phyloP scores from a whole-genome alignment of 2,113 vertebrate genomes.

The Paraplagusia blochii region DNA sequence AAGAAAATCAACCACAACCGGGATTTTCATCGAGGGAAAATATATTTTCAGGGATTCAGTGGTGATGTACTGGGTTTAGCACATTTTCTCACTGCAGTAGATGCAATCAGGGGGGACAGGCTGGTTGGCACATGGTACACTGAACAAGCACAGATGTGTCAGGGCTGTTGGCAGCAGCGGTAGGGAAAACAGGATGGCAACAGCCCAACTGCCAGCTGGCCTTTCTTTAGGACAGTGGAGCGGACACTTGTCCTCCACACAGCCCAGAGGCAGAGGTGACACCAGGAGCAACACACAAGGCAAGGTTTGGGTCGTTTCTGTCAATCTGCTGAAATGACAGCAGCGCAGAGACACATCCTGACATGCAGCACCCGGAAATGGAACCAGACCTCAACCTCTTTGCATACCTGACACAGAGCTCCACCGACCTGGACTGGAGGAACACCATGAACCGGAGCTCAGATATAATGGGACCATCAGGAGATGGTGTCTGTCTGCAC shows the following conservation, averaged over 20 bases:
- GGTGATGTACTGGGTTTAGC: too few relatives aligned
- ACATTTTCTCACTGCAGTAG: constrained; percentile 48
- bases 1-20: too few relatives aligned
- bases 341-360: background rate
- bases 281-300: constrained; percentile 13
- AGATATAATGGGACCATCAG: constrained; percentile 25
- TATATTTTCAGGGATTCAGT: too few relatives aligned
- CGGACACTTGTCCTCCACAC: constrained; percentile 51
- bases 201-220: constrained; percentile 48
- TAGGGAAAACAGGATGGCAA: constrained; percentile 30
- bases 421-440: constrained; percentile 6
- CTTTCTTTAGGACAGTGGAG: constrained; percentile 42
- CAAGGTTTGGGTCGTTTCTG: constrained; percentile 2
- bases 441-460: constrained; percentile 24
- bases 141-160: constrained; percentile 61
- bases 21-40: too few relatives aligned
- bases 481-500: constrained; percentile 25
- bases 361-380: too few relatives aligned
- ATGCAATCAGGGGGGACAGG: constrained; percentile 56
- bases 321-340: constrained; percentile 14
- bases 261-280: constrained; percentile 24
- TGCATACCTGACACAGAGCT: constrained; percentile 6
- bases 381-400: constrained; percentile 16
- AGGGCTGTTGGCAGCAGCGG: constrained; percentile 47
- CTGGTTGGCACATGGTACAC: constrained; percentile 40